These are phyloP conservation scores for Uromys caudimaculatus DNA, from an alignment of 2,797 vertebrate genomes.

Conservation along the genomic window DNA sequence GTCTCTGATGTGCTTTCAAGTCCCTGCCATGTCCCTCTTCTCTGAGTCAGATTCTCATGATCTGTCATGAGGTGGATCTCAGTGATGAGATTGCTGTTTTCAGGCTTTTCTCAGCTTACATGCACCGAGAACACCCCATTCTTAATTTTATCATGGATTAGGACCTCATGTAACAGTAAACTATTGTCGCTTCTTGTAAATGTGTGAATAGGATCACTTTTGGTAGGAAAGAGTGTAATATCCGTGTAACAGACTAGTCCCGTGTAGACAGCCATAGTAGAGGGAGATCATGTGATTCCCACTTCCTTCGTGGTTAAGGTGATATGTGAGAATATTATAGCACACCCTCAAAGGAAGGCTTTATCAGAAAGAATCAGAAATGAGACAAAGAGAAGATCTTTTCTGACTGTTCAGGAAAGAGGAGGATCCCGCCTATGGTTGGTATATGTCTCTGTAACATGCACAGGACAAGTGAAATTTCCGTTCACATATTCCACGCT, in stretches of 20 bases:
- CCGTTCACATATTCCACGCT: neutral
- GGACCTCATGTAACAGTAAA: neutral
- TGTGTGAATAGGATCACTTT: neutral
- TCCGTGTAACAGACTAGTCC: neutral
- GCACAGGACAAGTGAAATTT: neutral
- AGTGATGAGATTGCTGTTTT: neutral
- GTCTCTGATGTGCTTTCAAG: neutral
- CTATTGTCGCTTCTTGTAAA: neutral
- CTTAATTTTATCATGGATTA: neutral
- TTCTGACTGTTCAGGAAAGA: neutral
- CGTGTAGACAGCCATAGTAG: neutral
- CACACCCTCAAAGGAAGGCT: neutral
- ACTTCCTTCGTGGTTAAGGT: neutral
- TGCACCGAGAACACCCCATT: neutral
- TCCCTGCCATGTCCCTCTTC: neutral
- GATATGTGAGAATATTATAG: neutral
- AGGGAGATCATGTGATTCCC: neutral
- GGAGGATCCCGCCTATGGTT: neutral
- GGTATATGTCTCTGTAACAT: neutral
- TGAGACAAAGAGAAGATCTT: neutral
- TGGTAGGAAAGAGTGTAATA: neutral
- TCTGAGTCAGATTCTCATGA: neutral
- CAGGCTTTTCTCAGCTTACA: neutral
- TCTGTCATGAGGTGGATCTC: neutral
- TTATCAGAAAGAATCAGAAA: neutral